A percentile compares a stretch with the other conserved stretches of the same genome.
phyloP scores from a whole-genome alignment of 2,797 vertebrate genomes.

The Cetoscarus ocellatus region DNA sequence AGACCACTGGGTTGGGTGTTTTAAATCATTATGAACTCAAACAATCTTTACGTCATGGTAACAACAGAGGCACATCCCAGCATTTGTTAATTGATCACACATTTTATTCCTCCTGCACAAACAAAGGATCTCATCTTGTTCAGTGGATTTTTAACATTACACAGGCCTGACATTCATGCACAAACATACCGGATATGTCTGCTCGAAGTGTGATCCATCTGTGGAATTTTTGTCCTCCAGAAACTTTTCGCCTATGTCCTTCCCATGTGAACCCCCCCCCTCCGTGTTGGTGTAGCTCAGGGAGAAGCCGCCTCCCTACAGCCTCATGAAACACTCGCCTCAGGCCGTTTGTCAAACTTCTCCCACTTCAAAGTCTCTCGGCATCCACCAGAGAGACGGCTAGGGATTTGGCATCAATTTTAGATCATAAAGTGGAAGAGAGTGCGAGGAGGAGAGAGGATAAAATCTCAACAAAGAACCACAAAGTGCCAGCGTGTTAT shows the following conservation, averaged over 20 bases:
- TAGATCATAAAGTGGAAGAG: slow-evolving; percentile 75
- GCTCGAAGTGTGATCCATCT: not conserved
- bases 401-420: slow-evolving; percentile 78
- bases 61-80: no score
- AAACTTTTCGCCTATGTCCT: slow-evolving; percentile 50
- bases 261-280: slow-evolving; percentile 40
- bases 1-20: no score
- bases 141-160: not conserved
- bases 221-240: slow-evolving; percentile 48
- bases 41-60: no score
- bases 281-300: slow-evolving; percentile 27
- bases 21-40: no score
- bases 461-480: slow-evolving; percentile 68
- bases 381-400: slow-evolving; percentile 73
- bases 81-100: no score
- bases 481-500: slow-evolving; percentile 49
- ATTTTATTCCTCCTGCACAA: no score
- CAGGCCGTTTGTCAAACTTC: slow-evolving; percentile 75
- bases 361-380: slow-evolving; percentile 81
- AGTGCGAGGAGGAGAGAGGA: slow-evolving; percentile 44
- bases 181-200: not conserved
- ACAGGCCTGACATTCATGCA: not conserved
- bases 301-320: slow-evolving; percentile 43
- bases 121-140: no score
- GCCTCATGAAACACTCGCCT: slow-evolving; percentile 73